These are phyloP conservation scores for Bujurquina vittata DNA, from an alignment of 2,113 vertebrate genomes.

Conservation along the genomic window DNA sequence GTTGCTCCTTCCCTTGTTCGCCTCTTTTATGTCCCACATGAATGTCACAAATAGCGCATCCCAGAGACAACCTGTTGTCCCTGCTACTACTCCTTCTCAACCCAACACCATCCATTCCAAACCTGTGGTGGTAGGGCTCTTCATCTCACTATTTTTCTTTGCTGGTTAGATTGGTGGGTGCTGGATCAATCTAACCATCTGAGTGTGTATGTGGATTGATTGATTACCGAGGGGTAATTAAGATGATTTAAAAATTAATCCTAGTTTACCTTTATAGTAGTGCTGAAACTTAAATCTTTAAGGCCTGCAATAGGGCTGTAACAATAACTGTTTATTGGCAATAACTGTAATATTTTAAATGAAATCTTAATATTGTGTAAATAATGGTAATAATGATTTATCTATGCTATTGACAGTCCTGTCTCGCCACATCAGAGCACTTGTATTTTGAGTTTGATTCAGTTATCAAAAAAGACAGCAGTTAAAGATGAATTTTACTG, in stretches of 20 bases:
- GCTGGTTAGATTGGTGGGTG: not conserved
- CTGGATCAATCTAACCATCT: not conserved
- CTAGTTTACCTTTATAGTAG: not conserved
- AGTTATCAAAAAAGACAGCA: not conserved
- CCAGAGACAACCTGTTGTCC: slow-evolving; percentile 6
- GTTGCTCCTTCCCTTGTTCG: slow-evolving; percentile 54
- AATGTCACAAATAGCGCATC: slow-evolving; percentile 29
- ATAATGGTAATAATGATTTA: not conserved
- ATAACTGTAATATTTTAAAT: not conserved
- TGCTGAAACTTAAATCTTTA: not conserved
- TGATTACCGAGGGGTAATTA: not conserved
- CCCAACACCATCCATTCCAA: slow-evolving; percentile 8
- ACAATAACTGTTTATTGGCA: too few relatives aligned
- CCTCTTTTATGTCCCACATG: slow-evolving; percentile 26
- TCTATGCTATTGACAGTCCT: not conserved
- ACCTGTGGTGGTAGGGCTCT: slow-evolving; percentile 54
- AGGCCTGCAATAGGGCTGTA: not conserved
- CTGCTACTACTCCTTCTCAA: slow-evolving; percentile 16
- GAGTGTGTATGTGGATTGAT: not conserved
- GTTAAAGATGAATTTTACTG: not conserved
- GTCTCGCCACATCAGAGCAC: rapidly evolving
- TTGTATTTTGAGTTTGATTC: not conserved
- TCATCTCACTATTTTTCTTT: not conserved
- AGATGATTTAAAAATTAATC: not conserved
- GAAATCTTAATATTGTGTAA: not conserved